Percentiles rank a stretch among this genome's conserved stretches.
phyloP scores from a whole-genome alignment of 2,888 invertebrate genomes.

The Coelogynopora nodosa region DNA sequence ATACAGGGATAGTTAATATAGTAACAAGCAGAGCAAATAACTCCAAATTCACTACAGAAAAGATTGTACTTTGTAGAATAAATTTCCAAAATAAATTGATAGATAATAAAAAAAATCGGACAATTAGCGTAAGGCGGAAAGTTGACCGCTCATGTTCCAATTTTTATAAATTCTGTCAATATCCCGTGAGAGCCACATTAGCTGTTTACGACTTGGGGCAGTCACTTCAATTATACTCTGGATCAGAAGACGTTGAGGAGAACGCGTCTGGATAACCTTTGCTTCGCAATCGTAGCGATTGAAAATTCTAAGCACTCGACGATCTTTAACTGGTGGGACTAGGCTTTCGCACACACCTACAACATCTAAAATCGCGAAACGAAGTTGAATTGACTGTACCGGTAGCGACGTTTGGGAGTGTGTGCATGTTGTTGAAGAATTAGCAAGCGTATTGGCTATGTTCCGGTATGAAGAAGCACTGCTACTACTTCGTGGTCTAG shows the following conservation, averaged over 20 bases:
- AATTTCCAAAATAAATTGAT: too few species aligned
- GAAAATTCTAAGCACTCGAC: not conserved
- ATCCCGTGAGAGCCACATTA: not conserved
- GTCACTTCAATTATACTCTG: not conserved
- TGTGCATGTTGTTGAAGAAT: too few species aligned
- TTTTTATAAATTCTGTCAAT: not conserved
- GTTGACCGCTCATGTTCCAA: conserved; percentile 6
- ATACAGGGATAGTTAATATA: too few species aligned
- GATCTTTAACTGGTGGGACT: not conserved
- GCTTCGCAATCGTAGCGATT: not conserved
- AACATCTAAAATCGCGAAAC: not conserved
- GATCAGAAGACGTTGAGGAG: not conserved
- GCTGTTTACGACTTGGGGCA: not conserved
- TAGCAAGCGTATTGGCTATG: too few species aligned
- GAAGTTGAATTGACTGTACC: not conserved
- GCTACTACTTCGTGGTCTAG: not conserved
- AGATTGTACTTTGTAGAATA: too few species aligned
- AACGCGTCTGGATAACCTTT: not conserved
- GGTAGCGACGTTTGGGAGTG: not conserved
- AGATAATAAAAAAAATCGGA: too few species aligned
- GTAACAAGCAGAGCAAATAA: too few species aligned
- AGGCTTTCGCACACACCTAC: not conserved
- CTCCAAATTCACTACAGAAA: too few species aligned
- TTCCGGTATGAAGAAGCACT: too few species aligned
- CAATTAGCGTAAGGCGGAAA: not conserved